Conservation (phyloP, 2,888 invertebrate genomes). For the Apeira syringaria region DNA sequence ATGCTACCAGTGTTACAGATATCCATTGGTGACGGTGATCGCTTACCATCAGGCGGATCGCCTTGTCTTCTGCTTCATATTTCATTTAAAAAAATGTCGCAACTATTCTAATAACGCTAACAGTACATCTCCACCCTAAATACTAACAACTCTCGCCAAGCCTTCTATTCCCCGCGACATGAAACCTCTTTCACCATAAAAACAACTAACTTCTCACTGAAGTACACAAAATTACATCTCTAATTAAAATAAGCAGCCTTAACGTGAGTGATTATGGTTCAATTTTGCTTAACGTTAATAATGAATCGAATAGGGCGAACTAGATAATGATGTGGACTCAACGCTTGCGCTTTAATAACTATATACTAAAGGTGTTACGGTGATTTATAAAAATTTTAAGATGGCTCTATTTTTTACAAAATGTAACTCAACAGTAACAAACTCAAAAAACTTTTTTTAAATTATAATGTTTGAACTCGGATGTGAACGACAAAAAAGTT, state of each 20-base stretch:
- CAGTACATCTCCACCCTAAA: constrained; percentile 5
- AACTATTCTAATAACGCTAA: no score
- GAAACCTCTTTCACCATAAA: constrained; percentile 50
- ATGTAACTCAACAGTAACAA: no score
- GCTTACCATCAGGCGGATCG: no score
- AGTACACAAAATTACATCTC: constrained; percentile 39
- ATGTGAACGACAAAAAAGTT: no score
- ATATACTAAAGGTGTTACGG: constrained; percentile 17
- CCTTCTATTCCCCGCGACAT: constrained; percentile 35
- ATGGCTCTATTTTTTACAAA: no score
- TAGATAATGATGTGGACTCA: constrained; percentile 59
- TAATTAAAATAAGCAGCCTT: constrained; percentile 27
- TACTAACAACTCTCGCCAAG: constrained; percentile 16
- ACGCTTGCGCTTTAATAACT: constrained; percentile 52
- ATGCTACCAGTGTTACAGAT: no score
- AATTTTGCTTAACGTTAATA: constrained; percentile 9
- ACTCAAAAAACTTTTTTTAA: no score
- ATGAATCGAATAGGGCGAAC: constrained; percentile 41
- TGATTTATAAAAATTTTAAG: not conserved
- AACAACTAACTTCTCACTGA: constrained; percentile 49
- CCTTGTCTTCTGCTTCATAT: no score
- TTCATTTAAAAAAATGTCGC: no score
- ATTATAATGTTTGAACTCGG: no score
- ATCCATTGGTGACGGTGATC: no score
- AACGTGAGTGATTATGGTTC: constrained; percentile 13